Base-by-base conservation (phyloP, 1,140 invertebrate species). In the Latrodectus geometricus region DNA sequence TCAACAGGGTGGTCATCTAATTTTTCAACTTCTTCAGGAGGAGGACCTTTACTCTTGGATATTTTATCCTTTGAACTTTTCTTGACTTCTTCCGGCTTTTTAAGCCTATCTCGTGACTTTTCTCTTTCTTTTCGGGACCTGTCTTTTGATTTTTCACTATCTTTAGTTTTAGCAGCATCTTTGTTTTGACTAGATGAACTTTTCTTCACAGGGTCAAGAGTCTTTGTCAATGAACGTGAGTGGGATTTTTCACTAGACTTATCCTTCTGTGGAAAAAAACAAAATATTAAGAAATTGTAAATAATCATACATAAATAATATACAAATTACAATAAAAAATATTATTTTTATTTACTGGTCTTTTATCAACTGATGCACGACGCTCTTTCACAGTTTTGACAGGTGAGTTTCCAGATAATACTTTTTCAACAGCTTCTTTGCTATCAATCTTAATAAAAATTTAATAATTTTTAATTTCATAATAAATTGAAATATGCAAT, bases 361-460 rank as follows among this genome's bases (percentile, higher is more conserved):
- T 86, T 88, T 88, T 50, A 50, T 81, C 69, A 50, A 87, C 79
- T 70, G 75, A 87, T 35, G 74, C 65, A 21, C 75, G 73, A 56
- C 86, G 78, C 21, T 87, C 81, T 48, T 86, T 88, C 79, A 23
- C 77, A 66, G 65, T 61, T 77, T 80, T 88, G 77, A 52, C 86
- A 56, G 56, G 78, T 56, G 69, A 85, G 35, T 87, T 88, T 73
- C 88, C 87, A 87, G 90, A 90, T 17, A 91, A 86, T 21, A 92
- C 89, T 88, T 89, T 90, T 81, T 90, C 89, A 7, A 92, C 90
- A 88, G 90, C 90, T 73, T 91, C 91, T 87, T 91, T 90, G 88
- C 91, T 92, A 84, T 92, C 90, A 70, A 91, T 89, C 91, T 92
- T 74, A 17, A 35, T 35, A 35, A 35, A 35, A 35, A 35, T 35